These are phyloP conservation scores for Lasioglossum zephyrum DNA, from an alignment of 2,888 invertebrate genomes.

Conservation along the genomic window DNA sequence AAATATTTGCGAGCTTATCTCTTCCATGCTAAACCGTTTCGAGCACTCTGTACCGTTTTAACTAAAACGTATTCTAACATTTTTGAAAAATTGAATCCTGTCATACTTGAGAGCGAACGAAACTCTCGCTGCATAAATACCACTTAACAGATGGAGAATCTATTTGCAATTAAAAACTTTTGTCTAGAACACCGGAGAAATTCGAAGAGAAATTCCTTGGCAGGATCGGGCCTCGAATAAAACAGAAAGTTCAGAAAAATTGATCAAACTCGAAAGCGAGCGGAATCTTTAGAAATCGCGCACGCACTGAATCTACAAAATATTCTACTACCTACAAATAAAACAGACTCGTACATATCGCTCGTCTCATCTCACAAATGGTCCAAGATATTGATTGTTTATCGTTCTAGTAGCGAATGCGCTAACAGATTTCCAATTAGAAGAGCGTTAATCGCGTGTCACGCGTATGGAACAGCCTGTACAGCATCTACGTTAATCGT, in stretches of 20 bases:
- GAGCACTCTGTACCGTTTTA: neutral
- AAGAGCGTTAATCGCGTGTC: neutral
- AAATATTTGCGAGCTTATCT: neutral
- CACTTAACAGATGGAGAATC: neutral
- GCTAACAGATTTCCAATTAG: neutral
- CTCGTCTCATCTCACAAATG: neutral
- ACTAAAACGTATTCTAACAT: neutral
- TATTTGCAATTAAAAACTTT: neutral
- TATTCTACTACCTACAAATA: neutral
- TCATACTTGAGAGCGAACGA: neutral
- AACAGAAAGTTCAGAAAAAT: constrained; percentile 3
- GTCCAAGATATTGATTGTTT: no score
- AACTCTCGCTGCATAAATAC: neutral
- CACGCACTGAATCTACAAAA: neutral
- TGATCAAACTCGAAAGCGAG: neutral
- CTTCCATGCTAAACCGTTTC: neutral
- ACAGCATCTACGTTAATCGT: neutral
- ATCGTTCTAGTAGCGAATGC: neutral
- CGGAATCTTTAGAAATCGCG: neutral
- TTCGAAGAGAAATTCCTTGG: neutral
- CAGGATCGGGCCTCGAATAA: neutral
- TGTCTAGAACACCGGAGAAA: neutral
- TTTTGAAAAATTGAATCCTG: neutral
- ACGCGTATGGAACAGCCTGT: neutral
- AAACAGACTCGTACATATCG: neutral